Evolutionary conservation across 2,797 vertebrate species (phyloP), one percentile per base, ranked within the genome.

Genomic region (Adrianichthys oophorus): DNA sequence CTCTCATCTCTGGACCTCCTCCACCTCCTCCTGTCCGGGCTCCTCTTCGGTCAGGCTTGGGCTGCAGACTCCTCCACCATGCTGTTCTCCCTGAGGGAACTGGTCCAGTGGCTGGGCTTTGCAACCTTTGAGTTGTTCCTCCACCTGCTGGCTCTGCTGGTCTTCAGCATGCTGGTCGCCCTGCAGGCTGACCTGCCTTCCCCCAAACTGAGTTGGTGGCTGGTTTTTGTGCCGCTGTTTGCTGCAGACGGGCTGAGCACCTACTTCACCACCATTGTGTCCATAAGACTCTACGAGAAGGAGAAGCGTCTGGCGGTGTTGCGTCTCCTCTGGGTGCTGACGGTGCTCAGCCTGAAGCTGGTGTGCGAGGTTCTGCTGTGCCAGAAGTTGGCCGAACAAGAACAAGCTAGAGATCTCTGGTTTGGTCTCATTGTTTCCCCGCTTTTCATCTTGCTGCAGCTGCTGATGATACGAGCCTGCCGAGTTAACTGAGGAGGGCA

Each of bases 31-130:
- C 26, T 29, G 1, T 32, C 8, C 8, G 29, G 29, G 29, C 29
- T 5, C 7, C 26, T 7, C 7, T 56, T 63, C 50, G 43, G 54
- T 65, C 64, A 48, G 43, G 48, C 56, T 57, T 70, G 48, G 49
- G 51, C 66, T 18, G 2, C 46, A n/a, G 32, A 26, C 26, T 53
- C 26, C 26, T 59, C 67, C 54, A 52, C 62, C 44, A 98, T 99
- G 96, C 87, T 98, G 74, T 97, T 97, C 88, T 97, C 96, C 0
- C 79, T 98, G 76, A 93, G 93, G 59, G 97, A 98, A 85, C 89
- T 98, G 80, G 97, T 98, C 75, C 97, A 98, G 78, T 98, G 97
- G 97, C 84, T 98, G 75, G 97, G 97, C 80, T 98, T 99, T 16
- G 96, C 97, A 80, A 95, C 97, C 12, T 96, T 99, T 63, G 97